phyloP scores from a whole-genome alignment of 2,888 invertebrate genomes.

The Hydrotaea cyrtoneurina region DNA sequence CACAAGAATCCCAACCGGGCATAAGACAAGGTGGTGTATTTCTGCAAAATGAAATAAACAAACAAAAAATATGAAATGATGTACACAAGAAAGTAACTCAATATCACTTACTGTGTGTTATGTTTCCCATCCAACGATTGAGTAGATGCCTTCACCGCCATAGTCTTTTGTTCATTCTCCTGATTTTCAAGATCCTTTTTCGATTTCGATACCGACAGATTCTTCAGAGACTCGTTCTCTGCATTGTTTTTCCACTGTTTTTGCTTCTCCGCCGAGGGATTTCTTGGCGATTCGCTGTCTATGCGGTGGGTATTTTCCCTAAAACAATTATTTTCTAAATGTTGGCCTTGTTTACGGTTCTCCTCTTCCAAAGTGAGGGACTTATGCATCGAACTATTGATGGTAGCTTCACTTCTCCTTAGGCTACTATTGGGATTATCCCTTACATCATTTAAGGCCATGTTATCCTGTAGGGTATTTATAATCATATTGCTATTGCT shows the following conservation, averaged over 20 bases:
- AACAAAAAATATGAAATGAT: background rate
- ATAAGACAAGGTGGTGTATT: slow-evolving; percentile 78
- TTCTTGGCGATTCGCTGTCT: background rate
- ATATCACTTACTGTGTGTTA: slow-evolving; percentile 74
- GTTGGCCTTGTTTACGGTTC: slow-evolving; percentile 81
- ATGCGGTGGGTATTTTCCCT: slow-evolving; percentile 2
- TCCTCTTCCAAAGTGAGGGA: slow-evolving; percentile 78
- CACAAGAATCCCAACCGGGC: slow-evolving; percentile 81
- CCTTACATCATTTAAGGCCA: slow-evolving; percentile 16
- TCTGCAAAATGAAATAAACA: slow-evolving; percentile 64
- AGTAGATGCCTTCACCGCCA: slow-evolving; percentile 71
- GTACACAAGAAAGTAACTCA: background rate
- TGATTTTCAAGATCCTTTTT: slow-evolving; percentile 68
- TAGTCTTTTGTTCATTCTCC: slow-evolving; percentile 55
- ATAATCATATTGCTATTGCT: slow-evolving; percentile 53
- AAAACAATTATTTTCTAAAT: slow-evolving; percentile 79
- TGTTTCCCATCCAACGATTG: slow-evolving; percentile 77
- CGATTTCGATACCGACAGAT: slow-evolving; percentile 71
- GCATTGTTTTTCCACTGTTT: slow-evolving; percentile 62
- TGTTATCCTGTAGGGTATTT: slow-evolving; percentile 74
- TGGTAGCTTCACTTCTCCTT: slow-evolving; percentile 23
- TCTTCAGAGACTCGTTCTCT: slow-evolving; percentile 73
- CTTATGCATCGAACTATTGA: slow-evolving; percentile 63
- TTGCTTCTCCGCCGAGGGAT: no score
- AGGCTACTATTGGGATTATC: slow-evolving; percentile 24